Evolutionary conservation across 2,888 invertebrate genomes (phyloP), one percentile per base, ranked within the genome.

Genomic region (Calameuta filiformis): DNA sequence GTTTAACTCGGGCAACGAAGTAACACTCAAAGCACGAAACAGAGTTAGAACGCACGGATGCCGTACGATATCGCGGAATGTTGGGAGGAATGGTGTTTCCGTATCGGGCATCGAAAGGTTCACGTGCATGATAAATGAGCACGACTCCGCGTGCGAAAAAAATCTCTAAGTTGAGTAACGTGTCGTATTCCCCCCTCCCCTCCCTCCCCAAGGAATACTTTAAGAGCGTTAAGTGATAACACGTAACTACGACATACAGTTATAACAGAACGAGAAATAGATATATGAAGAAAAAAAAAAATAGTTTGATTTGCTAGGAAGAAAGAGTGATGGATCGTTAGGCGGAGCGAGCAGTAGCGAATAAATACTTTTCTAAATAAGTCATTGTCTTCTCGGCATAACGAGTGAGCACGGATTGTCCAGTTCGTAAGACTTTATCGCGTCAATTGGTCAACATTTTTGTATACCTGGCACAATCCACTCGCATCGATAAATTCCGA

Each of bases 11-110:
- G 71, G 77, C 75, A 33, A 69, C 74, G 75, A 77, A 33, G 75
- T 75, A 76, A 78, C 78, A 78, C 68, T 76, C 35, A 78, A 78
- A 78, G 78, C 76, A 78, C 73, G 78, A 76, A 77, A 75, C 56
- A 75, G 12, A 78, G 78, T 78, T 76, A 75, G 78, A 78, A 78
- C 75, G 56, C 56, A 78, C 78, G 73, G 37, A 77, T 15, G 69
- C 75, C 31, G 35, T 56, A 77, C 33, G 35, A 76, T 35, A 71
- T 71, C 71, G 71, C 71, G 71, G 31, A 56, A 76, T 69, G 78
- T 75, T 35, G 73, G 76, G 76, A 78, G 73, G 73, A 76, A 78
- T 75, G 78, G 78, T 78, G 78, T 78, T 77, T 75, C 35, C 34
- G 75, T 68, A 69, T 76, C 74, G 74, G 37, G 34, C 74, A 37